Evolutionary conservation across 2,797 vertebrate species (phyloP), one percentile per base, ranked within the genome.

Genomic region (Enteromius treurensis): DNA sequence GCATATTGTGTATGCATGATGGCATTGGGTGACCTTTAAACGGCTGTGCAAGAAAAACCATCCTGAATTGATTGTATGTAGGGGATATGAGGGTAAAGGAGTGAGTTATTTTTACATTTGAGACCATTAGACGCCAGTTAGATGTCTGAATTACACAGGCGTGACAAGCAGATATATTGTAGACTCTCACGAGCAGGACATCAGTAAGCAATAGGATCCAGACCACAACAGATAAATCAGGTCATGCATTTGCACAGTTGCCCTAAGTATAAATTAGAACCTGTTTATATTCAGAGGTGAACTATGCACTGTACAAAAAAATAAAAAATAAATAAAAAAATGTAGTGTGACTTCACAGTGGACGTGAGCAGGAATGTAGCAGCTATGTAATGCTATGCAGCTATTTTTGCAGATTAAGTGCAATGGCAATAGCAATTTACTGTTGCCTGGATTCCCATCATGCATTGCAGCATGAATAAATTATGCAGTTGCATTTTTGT

Each of bases 1-100:
- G 81, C 76, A 80, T 77, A 85, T 78, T 80, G 68, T 23, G 37
- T 62, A 86, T 83, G 84, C 64, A 85, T 88, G 84, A 81, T 86
- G 83, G 85, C 84, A 89, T 87, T 69, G 47, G 84, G 51, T 88
- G 88, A 88, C 81, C 85, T 88, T 89, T 85, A 80, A 78, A 84
- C 73, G 42, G 45, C 81, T 84, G 79, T 19, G 49, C 73, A 87
- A 71, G 81, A 82, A 81, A 79, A 84, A 81, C 65, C 67, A 5
- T 79, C 53, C 69, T 86, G 84, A 82, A 82, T 83, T 78, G 29
- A 80, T 77, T 81, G 68, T 58, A 70, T 81, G 82, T 23, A 83
- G 53, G 15, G 34, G 77, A 70, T 68, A 64, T 84, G 76, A 62
- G 55, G 64, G 49, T 37, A 76, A 69, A 77, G 40, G 80, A 19